Percentiles rank a stretch among this genome's conserved stretches.
Evolutionary conservation across 2,113 vertebrate genomes (phyloP).

Genomic region (Butorides virescens): DNA sequence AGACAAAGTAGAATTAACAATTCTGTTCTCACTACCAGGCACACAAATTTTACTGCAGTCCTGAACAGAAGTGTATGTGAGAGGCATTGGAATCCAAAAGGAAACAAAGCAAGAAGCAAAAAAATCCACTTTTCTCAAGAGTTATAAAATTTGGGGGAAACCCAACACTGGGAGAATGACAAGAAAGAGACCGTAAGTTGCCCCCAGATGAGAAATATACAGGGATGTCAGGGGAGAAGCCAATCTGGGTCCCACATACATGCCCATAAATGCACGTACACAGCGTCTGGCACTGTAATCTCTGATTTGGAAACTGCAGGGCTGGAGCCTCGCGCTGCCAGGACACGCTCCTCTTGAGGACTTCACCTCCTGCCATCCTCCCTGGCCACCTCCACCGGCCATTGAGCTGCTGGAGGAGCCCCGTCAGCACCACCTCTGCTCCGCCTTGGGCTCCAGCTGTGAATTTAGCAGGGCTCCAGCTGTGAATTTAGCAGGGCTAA

Average conservation of each 20-base stretch:
- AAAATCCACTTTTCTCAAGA: neutral
- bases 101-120: neutral
- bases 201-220: neutral
- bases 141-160: neutral
- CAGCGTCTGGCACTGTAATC: neutral
- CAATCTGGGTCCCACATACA: neutral
- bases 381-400: too few relatives aligned
- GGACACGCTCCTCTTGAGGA: neutral
- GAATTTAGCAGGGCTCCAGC: neutral
- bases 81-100: neutral
- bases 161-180: neutral
- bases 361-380: neutral
- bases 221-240: neutral
- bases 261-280: neutral
- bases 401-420: neutral
- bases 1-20: neutral
- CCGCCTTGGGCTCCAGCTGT: neutral
- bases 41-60: neutral
- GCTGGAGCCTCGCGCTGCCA: neutral
- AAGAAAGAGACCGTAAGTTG: neutral
- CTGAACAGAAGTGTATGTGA: neutral
- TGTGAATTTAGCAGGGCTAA: neutral
- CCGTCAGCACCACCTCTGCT: neutral
- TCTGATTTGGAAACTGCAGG: neutral
- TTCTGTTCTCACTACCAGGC: neutral